Evolutionary conservation across 1,140 invertebrate genomes (phyloP).

Genomic region (Anoplolepis gracilipes): DNA sequence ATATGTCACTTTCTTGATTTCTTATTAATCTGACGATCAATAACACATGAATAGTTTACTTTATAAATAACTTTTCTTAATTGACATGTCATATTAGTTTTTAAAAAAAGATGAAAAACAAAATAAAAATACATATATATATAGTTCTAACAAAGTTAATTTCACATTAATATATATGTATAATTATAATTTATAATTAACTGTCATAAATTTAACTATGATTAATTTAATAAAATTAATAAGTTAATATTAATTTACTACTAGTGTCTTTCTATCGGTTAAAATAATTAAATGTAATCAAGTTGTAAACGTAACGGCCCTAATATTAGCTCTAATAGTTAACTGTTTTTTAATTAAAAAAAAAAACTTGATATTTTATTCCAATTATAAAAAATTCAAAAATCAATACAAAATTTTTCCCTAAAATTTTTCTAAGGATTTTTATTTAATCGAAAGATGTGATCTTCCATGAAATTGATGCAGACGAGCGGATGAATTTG

Average conservation of each 20-base stretch:
- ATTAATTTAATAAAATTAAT: constrained; percentile 22
- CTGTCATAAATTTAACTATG: background rate
- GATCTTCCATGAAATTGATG: constrained; percentile 53
- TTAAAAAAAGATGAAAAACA: too few relatives aligned
- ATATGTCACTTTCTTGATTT: background rate
- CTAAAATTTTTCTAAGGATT: background rate
- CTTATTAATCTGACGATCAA: background rate
- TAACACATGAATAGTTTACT: background rate
- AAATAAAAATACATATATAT: too few relatives aligned
- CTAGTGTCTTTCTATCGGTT: background rate
- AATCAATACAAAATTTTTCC: background rate
- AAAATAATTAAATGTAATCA: background rate
- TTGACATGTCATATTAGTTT: background rate
- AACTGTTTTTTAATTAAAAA: background rate
- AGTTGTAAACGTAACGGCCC: background rate
- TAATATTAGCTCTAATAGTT: background rate
- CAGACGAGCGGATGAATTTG: constrained; percentile 66
- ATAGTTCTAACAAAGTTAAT: too few relatives aligned
- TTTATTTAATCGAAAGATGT: background rate
- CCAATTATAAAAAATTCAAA: background rate
- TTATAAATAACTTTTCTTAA: background rate
- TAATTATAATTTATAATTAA: too few relatives aligned
- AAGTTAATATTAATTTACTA: constrained; percentile 19
- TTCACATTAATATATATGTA: too few relatives aligned
- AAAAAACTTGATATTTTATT: background rate